Base-by-base conservation (phyloP, 1,140 invertebrate species). In the Aphelinus atriplicis region DNA sequence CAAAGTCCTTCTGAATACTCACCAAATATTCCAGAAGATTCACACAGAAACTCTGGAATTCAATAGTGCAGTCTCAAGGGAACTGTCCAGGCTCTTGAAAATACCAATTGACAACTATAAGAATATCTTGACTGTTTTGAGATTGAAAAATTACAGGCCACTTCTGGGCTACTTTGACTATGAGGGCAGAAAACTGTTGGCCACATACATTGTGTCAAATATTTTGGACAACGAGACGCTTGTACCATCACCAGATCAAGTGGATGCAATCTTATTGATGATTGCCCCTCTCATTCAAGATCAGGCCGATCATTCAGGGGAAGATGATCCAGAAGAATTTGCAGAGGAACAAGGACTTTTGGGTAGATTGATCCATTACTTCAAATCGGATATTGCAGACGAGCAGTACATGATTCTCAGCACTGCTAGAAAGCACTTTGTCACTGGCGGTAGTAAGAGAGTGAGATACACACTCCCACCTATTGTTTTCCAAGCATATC, bases 21-120 rank as follows among this genome's bases (percentile, higher is more conserved):
- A 92, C 66, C 93, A 95, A 84, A 95, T 95, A 78, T 94, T 97
- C 79, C 91, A 95, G 71, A 92, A 94, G 78, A 88, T 95, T 70
- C 92, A 93, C 78, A 89, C 95, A 65, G 92, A 94, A 83, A 93
- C 93, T 79, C 86, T 97, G 55, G 93, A 95, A 80, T 93, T 93
- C 82, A 93, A 94, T 78, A 94, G 93, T 76, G 90, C 93, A 45
- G 94, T 98, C 3, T 96, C 96, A 51, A 94, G 95, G 82, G 98
- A 99, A 87, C 88, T 99, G 75, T 94, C 95, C 78, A 93, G 96
- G 81, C 91, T 99, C 64, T 91, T 99, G 83, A 96, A 97, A 86
- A 95, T 99, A 64, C 97, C 98, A 6, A 91, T 98, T 10, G 96
- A 99, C 83, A 94, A 95, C 82, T 99, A 98, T 85, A 97, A 97